Base-by-base conservation (phyloP, 2,888 invertebrate genomes). In the Cataglyphis albicans region DNA sequence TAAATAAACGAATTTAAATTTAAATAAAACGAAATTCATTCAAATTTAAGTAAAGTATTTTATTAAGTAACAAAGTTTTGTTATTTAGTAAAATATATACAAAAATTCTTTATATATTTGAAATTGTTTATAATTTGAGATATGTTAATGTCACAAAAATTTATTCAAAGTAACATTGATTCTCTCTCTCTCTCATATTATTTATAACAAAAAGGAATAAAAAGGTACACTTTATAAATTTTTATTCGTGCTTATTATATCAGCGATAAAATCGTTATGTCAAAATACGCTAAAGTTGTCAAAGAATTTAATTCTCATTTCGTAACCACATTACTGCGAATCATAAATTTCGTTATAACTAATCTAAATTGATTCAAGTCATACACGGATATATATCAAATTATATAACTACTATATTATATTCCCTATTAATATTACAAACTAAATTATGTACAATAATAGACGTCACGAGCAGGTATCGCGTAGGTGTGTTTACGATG, bases 341-440 rank as follows among this genome's bases (percentile, higher is more conserved):
- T n/a, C 18, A 41, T 12, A 61, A 41, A 73, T 64, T 74, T 10
- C 9, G 0, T 64, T 74, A 74, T 44, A 64, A 74, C 15, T 63
- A 32, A 21, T 3, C 21, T 15, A 65, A 38, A 67, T 68, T 52
- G 52, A 32, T 75, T 38, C 21, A 12, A 67, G 48, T 25, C 18
- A 21, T 1, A 18, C 12, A 4, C 65, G 21, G 12, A 3, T 75
- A 35, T 74, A 35, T 7, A 41, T 73, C 70, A 0, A 75, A 68
- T 0, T 75, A 65, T n/a, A 48, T 35, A 48, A 73, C 32, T 35
- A 48, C 5, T 41, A 35, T 35, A n/a, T 61, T 63, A 73, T 32
- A 67, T 52, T 74, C 15, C 32, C 67, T 73, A 74, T 74, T 48
- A 52, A 52, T 52, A 67, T 75, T 67, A 68, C 61, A 7, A 57